These are phyloP conservation scores for Paragorgia papillata DNA, from an alignment of 92 coral and sea anemone species.

Conservation along the genomic window DNA sequence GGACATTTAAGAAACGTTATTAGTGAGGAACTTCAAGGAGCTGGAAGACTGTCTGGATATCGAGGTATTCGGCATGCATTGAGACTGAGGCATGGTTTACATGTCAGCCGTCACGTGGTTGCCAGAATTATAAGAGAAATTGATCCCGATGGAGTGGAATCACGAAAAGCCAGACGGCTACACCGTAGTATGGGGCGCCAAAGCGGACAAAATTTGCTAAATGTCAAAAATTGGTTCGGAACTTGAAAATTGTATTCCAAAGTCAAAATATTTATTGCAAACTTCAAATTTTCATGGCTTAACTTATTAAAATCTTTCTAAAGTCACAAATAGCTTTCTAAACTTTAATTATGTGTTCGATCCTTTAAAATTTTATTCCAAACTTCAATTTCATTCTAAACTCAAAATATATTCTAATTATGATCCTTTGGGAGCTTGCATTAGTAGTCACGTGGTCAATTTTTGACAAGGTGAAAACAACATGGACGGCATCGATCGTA, in stretches of 20 bases:
- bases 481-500: too few species aligned
- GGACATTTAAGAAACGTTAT: too few species aligned
- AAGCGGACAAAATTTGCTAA: slow-evolving; percentile 9
- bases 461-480: too few species aligned
- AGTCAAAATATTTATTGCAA: neutral
- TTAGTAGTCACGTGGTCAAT: too few species aligned
- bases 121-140: slow-evolving; percentile 7
- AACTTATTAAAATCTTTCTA: too few species aligned
- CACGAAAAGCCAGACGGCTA: neutral
- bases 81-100: slow-evolving; percentile 16
- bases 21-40: too few species aligned
- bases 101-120: slow-evolving; percentile 1
- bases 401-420: neutral
- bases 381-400: neutral
- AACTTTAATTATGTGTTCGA: neutral
- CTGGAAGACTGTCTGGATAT: too few species aligned
- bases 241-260: neutral
- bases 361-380: neutral
- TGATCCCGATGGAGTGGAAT: neutral
- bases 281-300: neutral
- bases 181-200: slow-evolving; percentile 12
- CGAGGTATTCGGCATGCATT: neutral
- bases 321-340: too few species aligned
- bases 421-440: neutral
- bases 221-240: neutral